These are phyloP conservation scores for Heliconius nattereri DNA, from an alignment of 1,140 invertebrate species.

Conservation along the genomic window DNA sequence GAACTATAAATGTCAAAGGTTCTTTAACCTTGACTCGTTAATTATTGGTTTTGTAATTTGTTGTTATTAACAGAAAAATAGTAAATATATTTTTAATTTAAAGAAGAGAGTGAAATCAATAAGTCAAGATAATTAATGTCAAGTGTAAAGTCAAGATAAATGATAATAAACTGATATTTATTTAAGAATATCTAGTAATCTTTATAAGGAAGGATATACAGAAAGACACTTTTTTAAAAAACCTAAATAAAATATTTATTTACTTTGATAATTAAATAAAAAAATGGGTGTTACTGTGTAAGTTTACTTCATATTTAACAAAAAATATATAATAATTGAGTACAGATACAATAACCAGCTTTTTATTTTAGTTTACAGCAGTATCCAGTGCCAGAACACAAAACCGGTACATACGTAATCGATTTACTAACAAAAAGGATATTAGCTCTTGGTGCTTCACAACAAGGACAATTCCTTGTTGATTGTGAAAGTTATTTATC, in stretches of 20 bases:
- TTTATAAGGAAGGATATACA: not conserved
- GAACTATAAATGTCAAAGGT: not conserved
- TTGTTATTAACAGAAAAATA: conserved; percentile 12
- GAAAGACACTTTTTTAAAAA: not conserved
- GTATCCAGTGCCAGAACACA: conserved; percentile 92
- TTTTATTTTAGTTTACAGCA: conserved; percentile 83
- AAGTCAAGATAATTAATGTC: too few species aligned
- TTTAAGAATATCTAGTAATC: not conserved
- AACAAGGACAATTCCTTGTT: conserved; percentile 94
- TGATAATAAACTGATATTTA: too few species aligned
- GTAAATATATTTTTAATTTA: not conserved
- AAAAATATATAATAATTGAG: conserved; percentile 16
- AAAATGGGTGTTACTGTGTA: conserved; percentile 76
- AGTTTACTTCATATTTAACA: conserved; percentile 38
- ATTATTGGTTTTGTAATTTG: not conserved
- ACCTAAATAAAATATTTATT: not conserved
- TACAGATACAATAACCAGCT: not conserved
- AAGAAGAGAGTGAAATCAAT: not conserved
- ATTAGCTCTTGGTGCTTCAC: conserved; percentile 90
- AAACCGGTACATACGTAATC: conserved; percentile 91
- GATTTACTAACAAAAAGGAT: conserved; percentile 93
- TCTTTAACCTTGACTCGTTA: not conserved
- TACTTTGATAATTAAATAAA: not conserved
- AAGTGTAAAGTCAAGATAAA: too few species aligned
- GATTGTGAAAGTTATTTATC: conserved; percentile 97